phyloP scores from a whole-genome alignment of 1,140 invertebrate species.

The Zaprionus nigranus region DNA sequence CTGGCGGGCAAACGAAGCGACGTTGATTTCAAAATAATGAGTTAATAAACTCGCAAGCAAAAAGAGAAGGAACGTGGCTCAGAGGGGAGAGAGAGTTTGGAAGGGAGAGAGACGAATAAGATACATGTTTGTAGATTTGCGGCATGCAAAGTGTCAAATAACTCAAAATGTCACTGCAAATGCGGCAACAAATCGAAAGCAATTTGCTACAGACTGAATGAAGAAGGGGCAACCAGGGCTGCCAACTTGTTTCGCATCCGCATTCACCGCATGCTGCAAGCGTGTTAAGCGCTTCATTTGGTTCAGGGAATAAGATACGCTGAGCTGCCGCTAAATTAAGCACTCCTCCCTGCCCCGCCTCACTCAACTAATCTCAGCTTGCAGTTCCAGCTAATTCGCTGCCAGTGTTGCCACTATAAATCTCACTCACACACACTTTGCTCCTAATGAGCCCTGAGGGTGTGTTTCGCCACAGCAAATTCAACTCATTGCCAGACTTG shows the following conservation, averaged over 20 bases:
- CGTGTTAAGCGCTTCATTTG: constrained; percentile 45
- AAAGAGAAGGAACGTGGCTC: constrained; percentile 24
- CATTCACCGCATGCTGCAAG: constrained; percentile 35
- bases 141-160: constrained; percentile 75
- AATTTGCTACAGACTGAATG: constrained; percentile 34
- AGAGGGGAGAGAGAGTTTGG: neutral
- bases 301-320: constrained; percentile 48
- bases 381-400: constrained; percentile 72
- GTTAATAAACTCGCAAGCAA: constrained; percentile 70
- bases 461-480: constrained; percentile 79
- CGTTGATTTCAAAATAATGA: constrained; percentile 79
- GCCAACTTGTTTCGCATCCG: constrained; percentile 36
- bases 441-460: constrained; percentile 75
- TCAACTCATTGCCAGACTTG: constrained; percentile 69
- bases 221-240: constrained; percentile 29
- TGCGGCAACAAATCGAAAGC: constrained; percentile 67
- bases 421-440: constrained; percentile 50
- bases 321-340: constrained; percentile 48
- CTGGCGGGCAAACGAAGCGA: constrained; percentile 50
- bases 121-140: no score
- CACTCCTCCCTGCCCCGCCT: neutral
- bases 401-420: constrained; percentile 64
- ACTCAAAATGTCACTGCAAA: constrained; percentile 76
- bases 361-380: constrained; percentile 27
- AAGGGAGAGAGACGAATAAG: neutral